A percentile compares a stretch with the other conserved stretches of the same genome.
Conservation (phyloP, 1,140 invertebrate species). For the Achatina immaculata region DNA sequence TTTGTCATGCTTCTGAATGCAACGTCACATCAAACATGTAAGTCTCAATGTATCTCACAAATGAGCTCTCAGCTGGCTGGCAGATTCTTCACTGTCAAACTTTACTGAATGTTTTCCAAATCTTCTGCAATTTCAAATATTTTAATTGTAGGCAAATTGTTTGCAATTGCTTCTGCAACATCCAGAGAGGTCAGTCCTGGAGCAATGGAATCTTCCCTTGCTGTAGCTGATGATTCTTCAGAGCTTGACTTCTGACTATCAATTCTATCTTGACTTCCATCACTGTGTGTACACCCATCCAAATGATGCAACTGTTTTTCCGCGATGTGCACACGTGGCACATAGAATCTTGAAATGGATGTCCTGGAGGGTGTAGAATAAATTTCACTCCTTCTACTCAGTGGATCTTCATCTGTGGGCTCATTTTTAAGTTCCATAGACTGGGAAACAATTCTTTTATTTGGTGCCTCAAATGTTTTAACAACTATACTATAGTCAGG, state of each 20-base stretch:
- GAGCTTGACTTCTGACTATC: background rate
- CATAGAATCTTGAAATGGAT: background rate
- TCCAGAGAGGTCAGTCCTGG: background rate
- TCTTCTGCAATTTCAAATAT: background rate
- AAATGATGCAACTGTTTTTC: background rate
- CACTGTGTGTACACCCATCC: background rate
- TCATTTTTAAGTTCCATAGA: background rate
- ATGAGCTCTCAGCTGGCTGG: too few relatives aligned
- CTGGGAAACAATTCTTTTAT: background rate
- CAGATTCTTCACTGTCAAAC: too few relatives aligned
- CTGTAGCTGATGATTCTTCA: background rate
- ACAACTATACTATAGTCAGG: background rate
- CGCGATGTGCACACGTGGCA: background rate
- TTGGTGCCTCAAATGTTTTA: background rate
- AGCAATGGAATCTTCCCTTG: background rate
- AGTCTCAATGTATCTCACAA: too few relatives aligned
- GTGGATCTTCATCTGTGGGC: background rate
- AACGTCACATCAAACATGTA: too few relatives aligned
- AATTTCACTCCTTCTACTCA: background rate
- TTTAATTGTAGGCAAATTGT: conserved; percentile 14
- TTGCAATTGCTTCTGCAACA: background rate
- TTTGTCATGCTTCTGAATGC: too few relatives aligned
- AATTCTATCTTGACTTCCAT: background rate
- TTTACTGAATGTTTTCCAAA: too few relatives aligned
- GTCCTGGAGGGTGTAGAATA: background rate